Percentiles rank a stretch among this genome's conserved stretches.
These are phyloP conservation scores for Argyrosomus regius DNA, from an alignment of 2,797 vertebrate genomes.

Conservation along the genomic window DNA sequence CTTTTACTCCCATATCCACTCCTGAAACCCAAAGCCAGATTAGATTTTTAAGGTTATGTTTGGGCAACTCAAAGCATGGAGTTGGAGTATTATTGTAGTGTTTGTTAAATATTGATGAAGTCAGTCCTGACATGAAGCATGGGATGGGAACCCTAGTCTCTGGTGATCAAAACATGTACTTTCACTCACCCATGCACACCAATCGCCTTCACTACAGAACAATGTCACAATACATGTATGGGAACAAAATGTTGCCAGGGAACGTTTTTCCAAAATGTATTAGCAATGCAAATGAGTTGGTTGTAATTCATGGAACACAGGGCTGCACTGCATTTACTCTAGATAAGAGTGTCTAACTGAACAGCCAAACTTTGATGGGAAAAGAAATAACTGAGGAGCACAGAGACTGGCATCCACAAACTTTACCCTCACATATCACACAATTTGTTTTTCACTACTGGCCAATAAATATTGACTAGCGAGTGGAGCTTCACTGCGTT, in stretches of 20 bases:
- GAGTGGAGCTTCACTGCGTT: conserved; percentile 48
- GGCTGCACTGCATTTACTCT: not conserved
- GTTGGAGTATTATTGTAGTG: not conserved
- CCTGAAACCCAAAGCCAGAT: not conserved
- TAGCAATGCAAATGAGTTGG: not conserved
- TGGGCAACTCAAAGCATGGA: not conserved
- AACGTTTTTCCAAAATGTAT: not conserved
- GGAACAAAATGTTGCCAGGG: not conserved
- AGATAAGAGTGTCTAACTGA: conserved; percentile 5
- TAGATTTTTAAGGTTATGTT: not conserved
- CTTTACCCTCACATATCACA: conserved; percentile 16
- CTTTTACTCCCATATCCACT: not conserved
- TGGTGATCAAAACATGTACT: not conserved
- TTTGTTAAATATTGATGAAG: not conserved
- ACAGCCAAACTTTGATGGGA: conserved; percentile 19
- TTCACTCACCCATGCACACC: not conserved
- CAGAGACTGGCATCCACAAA: conserved; percentile 4
- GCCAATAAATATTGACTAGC: conserved; percentile 65
- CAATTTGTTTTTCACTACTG: conserved; percentile 32
- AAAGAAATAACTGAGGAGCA: not conserved
- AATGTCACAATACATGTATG: not conserved
- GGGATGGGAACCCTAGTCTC: not conserved
- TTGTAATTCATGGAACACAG: not conserved
- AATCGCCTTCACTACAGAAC: not conserved
- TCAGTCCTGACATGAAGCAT: not conserved